Evolutionary conservation across 2,113 vertebrate genomes (phyloP), one percentile per base, ranked within the genome.

Genomic region (Collichthys lucidus): DNA sequence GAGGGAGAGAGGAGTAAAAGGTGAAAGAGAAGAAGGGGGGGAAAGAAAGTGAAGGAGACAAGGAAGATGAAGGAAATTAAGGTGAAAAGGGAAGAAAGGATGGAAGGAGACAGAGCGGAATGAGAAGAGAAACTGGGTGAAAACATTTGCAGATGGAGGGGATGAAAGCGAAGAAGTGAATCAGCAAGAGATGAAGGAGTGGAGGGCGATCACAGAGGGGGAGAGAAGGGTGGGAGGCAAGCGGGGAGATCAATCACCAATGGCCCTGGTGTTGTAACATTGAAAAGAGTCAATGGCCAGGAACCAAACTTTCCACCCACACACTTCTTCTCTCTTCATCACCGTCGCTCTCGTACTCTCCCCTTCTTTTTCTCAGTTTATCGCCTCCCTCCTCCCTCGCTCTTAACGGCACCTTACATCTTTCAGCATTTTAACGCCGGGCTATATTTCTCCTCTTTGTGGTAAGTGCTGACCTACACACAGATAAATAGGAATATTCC

Each of bases 281-380:
- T 84, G 77, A 82, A 82, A 83, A 78, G 75, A 92, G 87, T 80
- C 85, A 84, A 85, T 90, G 86, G 69, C 85, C 69, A 68, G 79
- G 73, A 91, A 93, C 83, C 80, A 82, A 86, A 92, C 82, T 82
- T 86, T 87, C 86, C 83, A 86, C 89, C 86, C 82, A 89, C 86
- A 59, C 82, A 63, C 53, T n/a, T 66, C 60, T 74, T 73, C 83
- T 62, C 77, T 79, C 82, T 53, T 75, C 62, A 85, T 67, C 77
- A 42, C 72, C 76, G 52, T 76, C 74, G 70, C 78, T 78, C 49
- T 78, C n/a, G 57, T 50, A 47, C 67, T 44, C 61, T 31, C 11
- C 29, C 29, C 26, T 65, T 26, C 35, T 0, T 52, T n/a, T 65
- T 53, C 55, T 55, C 44, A 0, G 40, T 81, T 85, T 76, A 76